Evolutionary conservation across 2,113 vertebrate genomes (phyloP).

Genomic region (Callopanchax toddi): DNA sequence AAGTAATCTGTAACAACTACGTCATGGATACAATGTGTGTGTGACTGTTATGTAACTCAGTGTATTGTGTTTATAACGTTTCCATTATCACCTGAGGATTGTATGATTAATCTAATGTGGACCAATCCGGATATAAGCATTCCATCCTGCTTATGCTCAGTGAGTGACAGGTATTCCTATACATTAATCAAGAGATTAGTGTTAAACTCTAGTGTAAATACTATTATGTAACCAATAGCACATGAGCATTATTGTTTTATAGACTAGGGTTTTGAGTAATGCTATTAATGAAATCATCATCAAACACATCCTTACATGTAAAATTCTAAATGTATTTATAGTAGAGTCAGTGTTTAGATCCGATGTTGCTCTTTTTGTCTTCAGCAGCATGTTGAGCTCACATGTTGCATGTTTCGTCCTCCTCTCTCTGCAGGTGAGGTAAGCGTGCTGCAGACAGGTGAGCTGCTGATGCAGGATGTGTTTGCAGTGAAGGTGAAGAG

Average conservation of each 20-base stretch:
- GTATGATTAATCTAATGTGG: too few relatives aligned
- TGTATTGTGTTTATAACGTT: slow-evolving; percentile 35
- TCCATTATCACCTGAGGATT: slow-evolving; percentile 28
- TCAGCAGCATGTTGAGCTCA: background rate
- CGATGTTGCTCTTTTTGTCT: background rate
- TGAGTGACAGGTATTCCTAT: slow-evolving; percentile 13
- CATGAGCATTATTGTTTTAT: too few relatives aligned
- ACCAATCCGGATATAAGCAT: slow-evolving; percentile 41
- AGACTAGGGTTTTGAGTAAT: too few relatives aligned
- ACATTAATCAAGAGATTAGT: slow-evolving; percentile 41
- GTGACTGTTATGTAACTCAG: slow-evolving; percentile 32
- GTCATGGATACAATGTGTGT: slow-evolving; percentile 3
- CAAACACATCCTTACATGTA: too few relatives aligned
- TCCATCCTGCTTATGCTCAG: slow-evolving; percentile 11
- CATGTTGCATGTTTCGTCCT: background rate
- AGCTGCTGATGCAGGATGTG: slow-evolving; percentile 59
- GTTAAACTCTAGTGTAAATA: background rate
- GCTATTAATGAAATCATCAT: too few relatives aligned
- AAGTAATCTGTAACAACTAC: background rate
- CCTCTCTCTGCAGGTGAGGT: slow-evolving; percentile 34
- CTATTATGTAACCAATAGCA: too few relatives aligned
- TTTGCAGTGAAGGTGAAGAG: slow-evolving; percentile 71
- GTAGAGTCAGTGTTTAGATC: too few relatives aligned
- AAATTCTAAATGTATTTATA: too few relatives aligned
- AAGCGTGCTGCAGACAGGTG: slow-evolving; percentile 13